phyloP scores from a whole-genome alignment of 2,113 vertebrate species.

The Plecotus auritus region DNA sequence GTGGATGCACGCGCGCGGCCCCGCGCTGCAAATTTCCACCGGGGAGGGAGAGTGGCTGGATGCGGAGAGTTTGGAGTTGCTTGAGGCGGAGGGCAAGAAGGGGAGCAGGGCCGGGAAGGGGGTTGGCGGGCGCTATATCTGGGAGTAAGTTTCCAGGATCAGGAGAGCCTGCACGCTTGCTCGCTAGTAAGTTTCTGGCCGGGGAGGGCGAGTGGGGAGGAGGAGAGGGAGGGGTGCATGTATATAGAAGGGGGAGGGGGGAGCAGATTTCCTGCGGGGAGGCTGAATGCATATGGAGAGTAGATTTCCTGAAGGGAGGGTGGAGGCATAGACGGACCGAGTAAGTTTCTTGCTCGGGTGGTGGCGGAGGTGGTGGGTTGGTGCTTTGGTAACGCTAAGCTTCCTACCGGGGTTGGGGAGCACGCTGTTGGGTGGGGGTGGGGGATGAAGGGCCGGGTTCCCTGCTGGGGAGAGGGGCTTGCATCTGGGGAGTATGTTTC shows the following conservation, averaged over 20 bases:
- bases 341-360: conserved; percentile 74
- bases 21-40: conserved; percentile 65
- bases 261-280: conserved; percentile 75
- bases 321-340: conserved; percentile 69
- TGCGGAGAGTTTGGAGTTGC: conserved; percentile 73
- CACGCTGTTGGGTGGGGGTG: neutral
- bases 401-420: conserved; percentile 16
- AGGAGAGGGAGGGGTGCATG: conserved; percentile 64
- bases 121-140: conserved; percentile 58
- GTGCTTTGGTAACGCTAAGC: conserved; percentile 40
- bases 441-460: conserved; percentile 40
- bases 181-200: conserved; percentile 70
- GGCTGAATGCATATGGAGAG: conserved; percentile 75
- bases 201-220: conserved; percentile 65
- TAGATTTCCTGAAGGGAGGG: conserved; percentile 76
- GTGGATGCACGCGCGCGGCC: conserved; percentile 69
- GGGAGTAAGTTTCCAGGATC: conserved; percentile 72
- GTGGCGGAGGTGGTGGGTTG: conserved; percentile 51
- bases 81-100: conserved; percentile 53
- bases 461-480: conserved; percentile 65
- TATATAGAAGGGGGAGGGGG: conserved; percentile 65
- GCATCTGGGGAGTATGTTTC: conserved; percentile 77
- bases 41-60: conserved; percentile 64
- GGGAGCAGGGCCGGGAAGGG: conserved; percentile 54
- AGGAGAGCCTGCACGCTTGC: conserved; percentile 59